Percentiles rank a stretch among this genome's conserved stretches.
These are phyloP conservation scores for Epizoanthus ramosus DNA, from an alignment of 92 coral and sea anemone genomes.

Conservation along the genomic window DNA sequence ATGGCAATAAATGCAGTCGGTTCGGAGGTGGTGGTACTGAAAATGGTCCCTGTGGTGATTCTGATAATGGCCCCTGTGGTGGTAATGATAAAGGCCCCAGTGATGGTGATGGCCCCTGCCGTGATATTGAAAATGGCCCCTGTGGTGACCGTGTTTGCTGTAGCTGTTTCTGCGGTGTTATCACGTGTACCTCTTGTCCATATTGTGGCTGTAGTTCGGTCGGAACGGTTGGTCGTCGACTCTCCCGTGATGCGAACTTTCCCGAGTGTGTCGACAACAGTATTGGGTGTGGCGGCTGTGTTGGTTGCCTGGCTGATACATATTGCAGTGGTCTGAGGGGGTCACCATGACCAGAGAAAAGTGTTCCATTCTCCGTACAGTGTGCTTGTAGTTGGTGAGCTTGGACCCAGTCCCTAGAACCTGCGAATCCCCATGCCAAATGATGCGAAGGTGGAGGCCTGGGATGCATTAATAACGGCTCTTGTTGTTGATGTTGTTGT, in stretches of 20 bases:
- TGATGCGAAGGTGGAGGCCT: neutral
- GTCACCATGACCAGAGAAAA: neutral
- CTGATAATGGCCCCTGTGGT: no score
- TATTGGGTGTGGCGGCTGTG: neutral
- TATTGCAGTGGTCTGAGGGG: neutral
- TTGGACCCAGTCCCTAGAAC: neutral
- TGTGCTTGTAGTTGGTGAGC: constrained; percentile 4
- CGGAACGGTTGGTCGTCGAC: no score
- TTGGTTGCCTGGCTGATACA: neutral
- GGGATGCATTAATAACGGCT: neutral
- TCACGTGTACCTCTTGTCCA: neutral
- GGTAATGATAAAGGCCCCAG: neutral
- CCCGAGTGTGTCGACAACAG: no score
- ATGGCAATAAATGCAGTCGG: neutral
- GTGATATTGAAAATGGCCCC: neutral
- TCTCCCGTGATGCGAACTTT: no score
- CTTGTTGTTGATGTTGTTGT: constrained; percentile 1
- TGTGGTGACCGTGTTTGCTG: neutral
- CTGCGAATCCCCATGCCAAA: constrained; percentile 8
- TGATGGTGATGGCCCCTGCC: no score
- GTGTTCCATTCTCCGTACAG: neutral
- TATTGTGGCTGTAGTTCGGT: neutral
- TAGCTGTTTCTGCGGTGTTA: neutral
- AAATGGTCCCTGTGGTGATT: neutral
- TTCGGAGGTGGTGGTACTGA: constrained; percentile 9